These are phyloP conservation scores for Calyptommatus sinebrachiatus DNA, from an alignment of 2,113 vertebrate species.

Conservation along the genomic window DNA sequence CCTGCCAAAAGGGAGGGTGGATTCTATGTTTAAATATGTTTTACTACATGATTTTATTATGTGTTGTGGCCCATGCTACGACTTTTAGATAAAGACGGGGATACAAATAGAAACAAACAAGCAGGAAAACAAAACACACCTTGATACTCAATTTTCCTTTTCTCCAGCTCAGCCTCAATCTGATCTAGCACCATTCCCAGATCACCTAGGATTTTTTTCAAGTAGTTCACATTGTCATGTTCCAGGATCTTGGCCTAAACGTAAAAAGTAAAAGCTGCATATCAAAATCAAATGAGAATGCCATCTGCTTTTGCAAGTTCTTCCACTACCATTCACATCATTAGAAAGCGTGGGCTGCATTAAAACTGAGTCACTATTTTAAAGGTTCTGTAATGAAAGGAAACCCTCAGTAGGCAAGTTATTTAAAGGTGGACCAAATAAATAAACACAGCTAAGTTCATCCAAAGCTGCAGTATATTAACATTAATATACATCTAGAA, in stretches of 20 bases:
- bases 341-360: background rate
- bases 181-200: slow-evolving; percentile 95
- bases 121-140: slow-evolving; percentile 69
- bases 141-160: slow-evolving; percentile 94
- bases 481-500: background rate
- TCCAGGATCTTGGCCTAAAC: slow-evolving; percentile 94
- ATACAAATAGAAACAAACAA: no score
- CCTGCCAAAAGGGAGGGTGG: no score
- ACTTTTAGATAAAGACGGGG: no score
- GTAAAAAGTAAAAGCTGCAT: slow-evolving; percentile 9
- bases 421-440: background rate
- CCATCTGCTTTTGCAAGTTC: accelerated
- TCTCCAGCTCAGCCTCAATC: slow-evolving; percentile 95
- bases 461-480: no score
- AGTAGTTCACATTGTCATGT: slow-evolving; percentile 93
- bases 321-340: background rate
- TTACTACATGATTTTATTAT: no score
- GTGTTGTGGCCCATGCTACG: no score
- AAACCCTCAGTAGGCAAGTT: background rate
- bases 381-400: background rate
- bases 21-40: no score
- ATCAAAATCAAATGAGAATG: background rate
- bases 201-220: slow-evolving; percentile 96
- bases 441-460: background rate
- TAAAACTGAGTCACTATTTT: background rate